Evolutionary conservation across 2,113 vertebrate genomes (phyloP).

Genomic region (Saccopteryx leptura): DNA sequence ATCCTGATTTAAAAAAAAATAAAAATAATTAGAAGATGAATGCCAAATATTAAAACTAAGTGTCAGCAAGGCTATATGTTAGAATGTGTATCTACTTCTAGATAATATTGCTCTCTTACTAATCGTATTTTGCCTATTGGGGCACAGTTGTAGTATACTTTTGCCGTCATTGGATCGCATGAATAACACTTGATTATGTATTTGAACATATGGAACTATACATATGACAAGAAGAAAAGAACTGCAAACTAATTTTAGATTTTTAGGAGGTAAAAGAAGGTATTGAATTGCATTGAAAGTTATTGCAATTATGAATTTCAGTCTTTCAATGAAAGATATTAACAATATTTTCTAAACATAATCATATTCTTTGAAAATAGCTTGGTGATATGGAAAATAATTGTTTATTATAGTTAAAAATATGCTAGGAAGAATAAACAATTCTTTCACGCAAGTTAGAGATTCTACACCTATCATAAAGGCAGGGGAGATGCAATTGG

Average conservation of each 20-base stretch:
- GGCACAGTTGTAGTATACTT: slow-evolving; percentile 10
- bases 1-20: slow-evolving; percentile 81
- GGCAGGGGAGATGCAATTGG: neutral
- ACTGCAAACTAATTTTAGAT: slow-evolving; percentile 61
- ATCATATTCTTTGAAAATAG: neutral
- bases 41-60: slow-evolving; percentile 76
- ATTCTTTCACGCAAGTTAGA: neutral
- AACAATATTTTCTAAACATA: neutral
- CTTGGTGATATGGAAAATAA: neutral
- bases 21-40: slow-evolving; percentile 84
- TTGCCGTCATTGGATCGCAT: slow-evolving; percentile 32
- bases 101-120: slow-evolving; percentile 68
- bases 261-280: neutral
- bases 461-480: neutral
- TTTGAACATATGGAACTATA: slow-evolving; percentile 60
- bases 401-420: neutral
- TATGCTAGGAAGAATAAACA: neutral
- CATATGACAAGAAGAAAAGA: slow-evolving; percentile 34
- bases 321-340: neutral
- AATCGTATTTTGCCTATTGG: slow-evolving; percentile 48
- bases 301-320: neutral
- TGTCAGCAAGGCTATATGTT: slow-evolving; percentile 46
- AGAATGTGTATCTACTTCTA: neutral
- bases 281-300: neutral
- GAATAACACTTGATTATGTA: slow-evolving; percentile 39